phyloP scores from a whole-genome alignment of 2,888 invertebrate species.

The Hirtodrosophila histrioides region DNA sequence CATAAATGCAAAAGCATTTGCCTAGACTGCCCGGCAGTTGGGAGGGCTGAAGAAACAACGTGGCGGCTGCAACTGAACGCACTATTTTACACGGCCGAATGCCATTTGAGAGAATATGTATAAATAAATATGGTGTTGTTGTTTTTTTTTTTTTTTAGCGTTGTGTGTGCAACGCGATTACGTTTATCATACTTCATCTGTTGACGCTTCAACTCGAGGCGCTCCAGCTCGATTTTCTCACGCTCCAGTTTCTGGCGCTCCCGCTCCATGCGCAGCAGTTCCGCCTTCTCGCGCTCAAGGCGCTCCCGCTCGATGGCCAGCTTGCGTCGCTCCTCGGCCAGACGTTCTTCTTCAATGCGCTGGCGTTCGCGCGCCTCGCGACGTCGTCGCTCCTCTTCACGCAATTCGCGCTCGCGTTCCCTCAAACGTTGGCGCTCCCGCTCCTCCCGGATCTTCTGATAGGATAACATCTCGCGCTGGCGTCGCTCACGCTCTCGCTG shows the following conservation, averaged over 20 bases:
- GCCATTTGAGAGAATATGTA: conserved; percentile 53
- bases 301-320: conserved; percentile 93
- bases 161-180: conserved; percentile 60
- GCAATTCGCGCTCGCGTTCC: conserved; percentile 92
- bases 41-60: conserved; percentile 65
- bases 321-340: conserved; percentile 92
- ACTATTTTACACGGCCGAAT: conserved; percentile 62
- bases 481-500: conserved; percentile 81
- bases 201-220: conserved; percentile 92
- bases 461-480: conserved; percentile 89
- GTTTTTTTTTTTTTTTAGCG: conserved; percentile 43
- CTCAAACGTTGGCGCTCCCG: conserved; percentile 92
- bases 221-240: conserved; percentile 91
- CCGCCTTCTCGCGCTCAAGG: conserved; percentile 94
- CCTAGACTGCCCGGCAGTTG: conserved; percentile 46
- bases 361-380: conserved; percentile 93
- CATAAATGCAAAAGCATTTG: conserved; percentile 53
- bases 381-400: conserved; percentile 91
- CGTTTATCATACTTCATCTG: conserved; percentile 87
- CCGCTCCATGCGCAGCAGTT: conserved; percentile 92
- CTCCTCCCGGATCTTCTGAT: conserved; percentile 91
- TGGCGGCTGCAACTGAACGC: conserved; percentile 66
- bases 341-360: conserved; percentile 92
- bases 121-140: conserved; percentile 66
- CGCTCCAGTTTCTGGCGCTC: conserved; percentile 92